Evolutionary conservation across 2,888 invertebrate species (phyloP).

Genomic region (Drosophila tanythrix): DNA sequence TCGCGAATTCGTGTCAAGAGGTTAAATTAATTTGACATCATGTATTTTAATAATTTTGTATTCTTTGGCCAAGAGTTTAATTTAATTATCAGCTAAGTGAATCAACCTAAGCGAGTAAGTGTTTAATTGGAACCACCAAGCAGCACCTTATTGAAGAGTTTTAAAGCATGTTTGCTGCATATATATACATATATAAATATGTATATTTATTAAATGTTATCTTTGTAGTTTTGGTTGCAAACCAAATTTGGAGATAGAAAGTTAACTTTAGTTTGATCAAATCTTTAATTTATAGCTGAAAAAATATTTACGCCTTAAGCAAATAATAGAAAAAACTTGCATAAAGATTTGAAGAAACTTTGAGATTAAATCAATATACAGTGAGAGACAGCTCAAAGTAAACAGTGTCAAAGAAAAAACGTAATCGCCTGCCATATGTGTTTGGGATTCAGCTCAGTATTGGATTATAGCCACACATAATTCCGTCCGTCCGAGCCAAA

Average conservation of each 20-base stretch:
- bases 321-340: background rate
- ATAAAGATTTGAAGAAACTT: background rate
- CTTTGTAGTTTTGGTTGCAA: background rate
- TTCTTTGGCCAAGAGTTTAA: conserved; percentile 39
- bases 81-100: conserved; percentile 32
- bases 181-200: too few species aligned
- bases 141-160: background rate
- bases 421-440: too few species aligned
- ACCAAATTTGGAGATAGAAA: background rate
- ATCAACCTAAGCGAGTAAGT: conserved; percentile 12
- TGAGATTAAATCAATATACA: background rate
- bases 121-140: conserved; percentile 35
- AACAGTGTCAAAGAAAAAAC: too few species aligned
- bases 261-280: background rate
- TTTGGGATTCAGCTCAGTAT: too few species aligned
- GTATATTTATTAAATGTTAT: background rate
- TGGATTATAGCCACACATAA: too few species aligned
- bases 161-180: background rate
- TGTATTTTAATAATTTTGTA: conserved; percentile 57
- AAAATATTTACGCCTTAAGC: background rate
- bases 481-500: too few species aligned
- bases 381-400: too few species aligned
- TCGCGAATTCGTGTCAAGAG: conserved; percentile 58
- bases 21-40: conserved; percentile 72
- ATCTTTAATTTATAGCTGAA: background rate